Evolutionary conservation across 2,797 vertebrate genomes (phyloP), one percentile per base, ranked within the genome.

Genomic region (Acanthornis magna): DNA sequence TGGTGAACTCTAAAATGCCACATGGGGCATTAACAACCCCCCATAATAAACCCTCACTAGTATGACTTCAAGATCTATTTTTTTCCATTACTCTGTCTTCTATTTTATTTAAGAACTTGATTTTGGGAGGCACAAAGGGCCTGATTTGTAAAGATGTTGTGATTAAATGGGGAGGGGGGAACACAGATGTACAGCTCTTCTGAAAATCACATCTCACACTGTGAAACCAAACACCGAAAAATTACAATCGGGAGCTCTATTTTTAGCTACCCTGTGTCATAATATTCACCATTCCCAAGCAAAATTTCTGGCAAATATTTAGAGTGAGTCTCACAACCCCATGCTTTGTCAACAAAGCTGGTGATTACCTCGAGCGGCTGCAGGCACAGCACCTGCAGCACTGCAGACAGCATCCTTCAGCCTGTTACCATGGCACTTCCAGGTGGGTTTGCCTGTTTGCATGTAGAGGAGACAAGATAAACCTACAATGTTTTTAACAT

Each of bases 241-340:
- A 89, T 81, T 86, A 85, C 50, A 61, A 51, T 30, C 0, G 0
- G 66, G 61, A 88, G 13, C 48, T 71, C 60, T 77, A 72, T 85
- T 94, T 93, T 93, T 88, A 82, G 72, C 50, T 77, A 8, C 61
- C 13, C 61, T 23, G 5, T 76, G 42, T 79, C 71, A 91, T 45
- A 89, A 55, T 60, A 71, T 50, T 89, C 89, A 60, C 60, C 47
- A 30, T 66, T 66, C 68, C 57, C 11, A 7, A 93, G 72, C n/a
- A 83, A 92, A 91, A 47, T 92, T 88, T 88, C 72, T 73, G 57
- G 55, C 25, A 88, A 85, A 68, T 66, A 88, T 62, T 87, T 92
- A 61, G 55, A 77, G 36, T 1, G 11, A 71, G 30, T 32, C 19
- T 85, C 63, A 29, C 32, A 66, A 45, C 5, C 60, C 47, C 26